A percentile compares a stretch with the other conserved stretches of the same genome.
phyloP scores from a whole-genome alignment of 1,140 invertebrate genomes.

The Papilio aristodemus region DNA sequence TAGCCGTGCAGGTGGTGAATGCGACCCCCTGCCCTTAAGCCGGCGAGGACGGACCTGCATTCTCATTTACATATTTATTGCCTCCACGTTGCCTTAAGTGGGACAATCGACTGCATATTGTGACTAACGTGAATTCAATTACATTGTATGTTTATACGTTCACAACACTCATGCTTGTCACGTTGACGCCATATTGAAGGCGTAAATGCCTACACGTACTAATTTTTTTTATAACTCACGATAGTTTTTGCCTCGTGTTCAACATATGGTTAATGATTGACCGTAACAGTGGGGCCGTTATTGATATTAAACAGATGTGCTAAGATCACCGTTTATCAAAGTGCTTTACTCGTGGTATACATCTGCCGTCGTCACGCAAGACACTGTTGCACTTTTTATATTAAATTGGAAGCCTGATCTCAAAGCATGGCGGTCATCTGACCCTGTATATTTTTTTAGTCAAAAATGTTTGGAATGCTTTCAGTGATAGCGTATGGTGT shows the following conservation, averaged over 20 bases:
- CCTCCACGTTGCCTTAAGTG: slow-evolving; percentile 53
- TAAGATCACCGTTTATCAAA: slow-evolving; percentile 31
- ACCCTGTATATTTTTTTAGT: not conserved
- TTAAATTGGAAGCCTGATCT: not conserved
- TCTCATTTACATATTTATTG: slow-evolving; percentile 66
- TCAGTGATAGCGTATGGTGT: not conserved
- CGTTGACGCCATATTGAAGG: slow-evolving; percentile 51
- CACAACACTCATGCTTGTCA: slow-evolving; percentile 38
- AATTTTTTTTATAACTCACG: slow-evolving; percentile 42
- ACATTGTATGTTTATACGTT: slow-evolving; percentile 37
- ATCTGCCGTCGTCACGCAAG: slow-evolving; percentile 25
- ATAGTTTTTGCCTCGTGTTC: slow-evolving; percentile 42
- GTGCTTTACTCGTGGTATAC: slow-evolving; percentile 18
- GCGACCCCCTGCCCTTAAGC: slow-evolving; percentile 59
- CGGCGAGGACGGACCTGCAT: slow-evolving; percentile 47
- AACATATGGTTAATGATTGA: slow-evolving; percentile 53
- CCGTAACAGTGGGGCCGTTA: slow-evolving; percentile 39
- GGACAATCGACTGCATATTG: slow-evolving; percentile 44
- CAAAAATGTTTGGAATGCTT: not conserved
- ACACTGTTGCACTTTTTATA: not conserved
- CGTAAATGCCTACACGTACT: slow-evolving; percentile 45
- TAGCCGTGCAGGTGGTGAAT: slow-evolving; percentile 75
- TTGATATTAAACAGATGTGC: slow-evolving; percentile 41
- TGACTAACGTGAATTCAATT: slow-evolving; percentile 48
- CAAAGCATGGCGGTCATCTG: not conserved